Evolutionary conservation across 37 sponge, comb jelly and placozoan genomes (phyloP).

Genomic region (Tethya wilhelma): DNA sequence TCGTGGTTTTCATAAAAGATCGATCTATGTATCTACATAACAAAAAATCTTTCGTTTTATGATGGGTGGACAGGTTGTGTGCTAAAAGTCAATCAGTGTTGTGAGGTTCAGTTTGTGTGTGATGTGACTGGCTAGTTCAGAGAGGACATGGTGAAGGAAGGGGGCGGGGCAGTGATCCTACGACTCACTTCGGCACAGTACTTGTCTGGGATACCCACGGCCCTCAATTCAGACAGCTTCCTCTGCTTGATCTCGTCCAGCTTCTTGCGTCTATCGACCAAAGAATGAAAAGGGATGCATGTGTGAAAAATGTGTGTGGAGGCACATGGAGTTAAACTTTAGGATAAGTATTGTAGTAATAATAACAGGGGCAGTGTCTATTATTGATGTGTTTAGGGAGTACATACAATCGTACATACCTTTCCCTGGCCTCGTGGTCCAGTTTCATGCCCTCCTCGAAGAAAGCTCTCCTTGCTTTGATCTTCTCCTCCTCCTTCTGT

Average conservation of each 20-base stretch:
- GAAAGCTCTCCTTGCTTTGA: constrained; percentile 78
- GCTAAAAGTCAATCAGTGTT: too few relatives aligned
- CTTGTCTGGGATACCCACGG: constrained; percentile 93
- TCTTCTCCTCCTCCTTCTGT: constrained; percentile 80
- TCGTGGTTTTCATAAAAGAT: too few relatives aligned
- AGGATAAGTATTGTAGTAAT: neutral
- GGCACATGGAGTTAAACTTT: neutral
- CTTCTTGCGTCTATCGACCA: constrained; percentile 56
- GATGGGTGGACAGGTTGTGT: too few relatives aligned
- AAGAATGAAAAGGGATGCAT: neutral
- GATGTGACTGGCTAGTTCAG: neutral
- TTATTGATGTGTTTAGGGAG: too few relatives aligned
- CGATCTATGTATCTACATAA: too few relatives aligned
- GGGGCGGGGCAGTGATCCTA: constrained; percentile 89
- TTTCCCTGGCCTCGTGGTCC: constrained; percentile 96
- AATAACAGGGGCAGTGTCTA: neutral
- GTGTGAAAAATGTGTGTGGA: neutral
- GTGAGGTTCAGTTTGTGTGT: neutral
- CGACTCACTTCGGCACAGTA: constrained; percentile 97
- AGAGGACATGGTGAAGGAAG: constrained; percentile 81
- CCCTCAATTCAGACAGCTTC: constrained; percentile 88
- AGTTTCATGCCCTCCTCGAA: constrained; percentile 96
- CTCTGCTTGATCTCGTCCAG: constrained; percentile 95
- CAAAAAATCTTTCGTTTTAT: too few relatives aligned
- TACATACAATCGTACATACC: constrained; percentile 57